These are phyloP conservation scores for Bufo bufo DNA, from an alignment of 2,113 vertebrate species.

Conservation along the genomic window DNA sequence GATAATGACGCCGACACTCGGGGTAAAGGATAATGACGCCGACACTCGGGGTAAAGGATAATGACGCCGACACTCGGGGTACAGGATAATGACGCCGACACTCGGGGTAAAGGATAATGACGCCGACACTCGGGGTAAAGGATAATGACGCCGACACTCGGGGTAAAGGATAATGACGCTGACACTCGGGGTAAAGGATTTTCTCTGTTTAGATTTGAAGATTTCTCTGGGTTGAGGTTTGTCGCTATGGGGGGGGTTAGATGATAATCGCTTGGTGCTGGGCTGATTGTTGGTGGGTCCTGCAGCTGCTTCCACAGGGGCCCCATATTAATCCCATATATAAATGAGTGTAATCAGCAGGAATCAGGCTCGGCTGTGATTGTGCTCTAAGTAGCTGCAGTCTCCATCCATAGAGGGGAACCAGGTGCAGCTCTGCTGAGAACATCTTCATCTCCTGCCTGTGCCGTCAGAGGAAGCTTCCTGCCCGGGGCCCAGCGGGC, in stretches of 20 bases:
- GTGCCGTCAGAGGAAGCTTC: not conserved
- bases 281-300: not conserved
- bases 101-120: no score
- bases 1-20: no score
- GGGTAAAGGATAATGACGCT: not conserved
- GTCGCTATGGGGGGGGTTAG: not conserved
- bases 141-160: no score
- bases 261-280: not conserved
- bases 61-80: no score
- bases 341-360: constrained; percentile 22
- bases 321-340: not conserved
- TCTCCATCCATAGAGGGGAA: not conserved
- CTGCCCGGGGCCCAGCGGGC: constrained; percentile 29
- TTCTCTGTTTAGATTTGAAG: not conserved
- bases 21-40: no score
- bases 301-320: not conserved
- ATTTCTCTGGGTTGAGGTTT: not conserved
- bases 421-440: constrained; percentile 12
- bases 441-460: constrained; percentile 13
- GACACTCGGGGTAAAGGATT: not conserved
- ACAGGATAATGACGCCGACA: no score
- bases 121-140: no score
- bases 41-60: no score
- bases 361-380: constrained; percentile 16
- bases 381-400: constrained; percentile 5